These are phyloP conservation scores for Halictus ligatus DNA, from an alignment of 2,888 invertebrate species.

Conservation along the genomic window DNA sequence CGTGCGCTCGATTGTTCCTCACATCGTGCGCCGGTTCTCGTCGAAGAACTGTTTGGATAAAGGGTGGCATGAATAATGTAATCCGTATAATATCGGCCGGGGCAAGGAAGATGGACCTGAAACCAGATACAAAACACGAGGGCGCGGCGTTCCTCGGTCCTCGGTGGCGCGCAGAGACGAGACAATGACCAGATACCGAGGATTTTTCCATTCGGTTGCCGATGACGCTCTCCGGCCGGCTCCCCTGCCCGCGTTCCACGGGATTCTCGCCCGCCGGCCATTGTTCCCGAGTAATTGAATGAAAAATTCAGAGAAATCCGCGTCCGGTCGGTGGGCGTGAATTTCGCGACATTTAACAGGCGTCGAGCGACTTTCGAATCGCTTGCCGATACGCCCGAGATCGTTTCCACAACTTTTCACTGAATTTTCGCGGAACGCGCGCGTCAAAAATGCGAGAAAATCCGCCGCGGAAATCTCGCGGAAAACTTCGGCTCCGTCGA, in stretches of 20 bases:
- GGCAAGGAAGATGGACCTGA: slow-evolving; percentile 49
- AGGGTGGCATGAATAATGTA: slow-evolving; percentile 73
- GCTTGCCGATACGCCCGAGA: not conserved
- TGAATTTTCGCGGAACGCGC: not conserved
- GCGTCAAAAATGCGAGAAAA: not conserved
- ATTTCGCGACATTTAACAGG: not conserved
- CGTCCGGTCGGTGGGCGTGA: not conserved
- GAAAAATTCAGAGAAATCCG: slow-evolving; percentile 1
- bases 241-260: not conserved
- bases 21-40: slow-evolving; percentile 36
- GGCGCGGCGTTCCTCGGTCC: slow-evolving; percentile 31
- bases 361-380: not conserved
- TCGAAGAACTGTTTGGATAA: slow-evolving; percentile 59
- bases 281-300: slow-evolving; percentile 14
- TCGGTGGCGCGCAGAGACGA: slow-evolving; percentile 56
- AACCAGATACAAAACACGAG: slow-evolving; percentile 63
- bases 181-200: slow-evolving; percentile 22
- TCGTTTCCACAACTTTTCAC: not conserved
- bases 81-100: slow-evolving; percentile 65
- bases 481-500: not conserved
- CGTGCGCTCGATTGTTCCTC: slow-evolving; percentile 34
- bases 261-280: slow-evolving; percentile 1
- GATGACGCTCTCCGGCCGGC: not conserved
- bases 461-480: no score
- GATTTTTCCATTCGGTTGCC: slow-evolving; percentile 8